Evolutionary conservation across 2,888 invertebrate genomes (phyloP), one percentile per base, ranked within the genome.

Genomic region (Microdon myrmicae): DNA sequence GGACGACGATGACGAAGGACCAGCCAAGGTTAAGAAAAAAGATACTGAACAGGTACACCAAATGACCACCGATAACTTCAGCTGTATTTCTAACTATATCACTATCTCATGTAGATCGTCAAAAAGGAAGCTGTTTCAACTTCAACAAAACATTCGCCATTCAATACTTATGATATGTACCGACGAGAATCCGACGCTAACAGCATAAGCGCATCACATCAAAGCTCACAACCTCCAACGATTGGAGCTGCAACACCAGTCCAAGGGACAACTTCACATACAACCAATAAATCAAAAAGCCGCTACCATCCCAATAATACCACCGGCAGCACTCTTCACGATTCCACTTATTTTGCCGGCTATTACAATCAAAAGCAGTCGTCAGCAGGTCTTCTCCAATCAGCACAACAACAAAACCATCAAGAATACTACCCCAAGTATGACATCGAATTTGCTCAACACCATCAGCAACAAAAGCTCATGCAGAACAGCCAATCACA

Each of bases 111-210:
- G 28, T 35, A 79, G 79, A 71, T 76, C 25, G 74, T 80, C 25
- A 80, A 79, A 58, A 80, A 80, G 55, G 80, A 80, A 68, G 76
- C 78, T 13, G 78, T 79, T 7, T 79, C 78, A 28, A 77, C 80
- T n/a, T 75, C 80, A 7, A 75, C 79, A 8, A 79, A 79, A 67
- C 73, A 73, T 32, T 75, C 78, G 10, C 75, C 77, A 2, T 78
- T 75, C 49, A 68, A 67, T 38, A 78, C 74, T 55, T 79, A 77
- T 41, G 80, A 81, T 41, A 70, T 41, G 13, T 71, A 69, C 25
- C 68, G 70, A 20, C 70, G 70, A 9, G 74, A 74, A 32, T 73
- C 75, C 6, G 78, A 75, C 17, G 70, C 72, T 31, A 67, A 51
- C 31, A 66, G 66, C 20, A 53, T 56, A 12, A 59, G 59, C 2